Percentiles rank a stretch among this genome's conserved stretches.
phyloP scores from a whole-genome alignment of 1,140 invertebrate genomes.

The Capitella teleta region DNA sequence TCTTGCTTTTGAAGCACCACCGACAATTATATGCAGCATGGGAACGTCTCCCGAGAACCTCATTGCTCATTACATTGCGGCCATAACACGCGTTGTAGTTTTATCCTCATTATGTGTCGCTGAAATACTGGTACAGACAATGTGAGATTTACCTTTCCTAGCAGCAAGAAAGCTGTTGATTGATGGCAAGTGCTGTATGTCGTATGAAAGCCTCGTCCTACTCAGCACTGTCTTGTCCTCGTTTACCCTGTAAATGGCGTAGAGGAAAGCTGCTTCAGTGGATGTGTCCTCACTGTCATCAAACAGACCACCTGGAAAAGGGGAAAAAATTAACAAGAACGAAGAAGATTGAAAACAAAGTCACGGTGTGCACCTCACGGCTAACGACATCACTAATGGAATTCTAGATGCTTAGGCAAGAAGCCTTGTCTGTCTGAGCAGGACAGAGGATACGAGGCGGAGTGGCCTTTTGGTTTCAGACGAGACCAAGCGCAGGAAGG shows the following conservation, averaged over 20 bases:
- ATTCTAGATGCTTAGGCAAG: too few species aligned
- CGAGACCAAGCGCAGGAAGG: too few species aligned
- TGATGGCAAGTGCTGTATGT: constrained; percentile 20
- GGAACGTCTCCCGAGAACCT: background rate
- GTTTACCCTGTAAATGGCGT: constrained; percentile 28
- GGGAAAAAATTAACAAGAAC: too few species aligned
- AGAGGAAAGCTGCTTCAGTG: constrained; percentile 24
- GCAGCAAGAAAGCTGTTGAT: constrained; percentile 24
- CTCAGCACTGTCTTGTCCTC: constrained; percentile 21
- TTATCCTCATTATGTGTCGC: background rate
- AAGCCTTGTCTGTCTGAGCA: too few species aligned
- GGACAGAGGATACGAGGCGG: too few species aligned
- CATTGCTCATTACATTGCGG: background rate
- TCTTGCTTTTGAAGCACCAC: too few species aligned
- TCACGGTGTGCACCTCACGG: too few species aligned
- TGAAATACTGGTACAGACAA: background rate
- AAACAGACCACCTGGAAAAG: constrained; percentile 25
- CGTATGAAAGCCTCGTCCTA: constrained; percentile 19
- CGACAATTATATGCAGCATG: background rate
- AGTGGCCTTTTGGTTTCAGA: too few species aligned
- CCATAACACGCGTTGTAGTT: background rate
- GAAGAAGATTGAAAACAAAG: too few species aligned
- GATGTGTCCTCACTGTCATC: constrained; percentile 22
- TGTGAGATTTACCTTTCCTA: constrained; percentile 22
- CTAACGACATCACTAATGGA: too few species aligned